Evolutionary conservation across 2,797 vertebrate species (phyloP).

Genomic region (Chiloscyllium punctatum): DNA sequence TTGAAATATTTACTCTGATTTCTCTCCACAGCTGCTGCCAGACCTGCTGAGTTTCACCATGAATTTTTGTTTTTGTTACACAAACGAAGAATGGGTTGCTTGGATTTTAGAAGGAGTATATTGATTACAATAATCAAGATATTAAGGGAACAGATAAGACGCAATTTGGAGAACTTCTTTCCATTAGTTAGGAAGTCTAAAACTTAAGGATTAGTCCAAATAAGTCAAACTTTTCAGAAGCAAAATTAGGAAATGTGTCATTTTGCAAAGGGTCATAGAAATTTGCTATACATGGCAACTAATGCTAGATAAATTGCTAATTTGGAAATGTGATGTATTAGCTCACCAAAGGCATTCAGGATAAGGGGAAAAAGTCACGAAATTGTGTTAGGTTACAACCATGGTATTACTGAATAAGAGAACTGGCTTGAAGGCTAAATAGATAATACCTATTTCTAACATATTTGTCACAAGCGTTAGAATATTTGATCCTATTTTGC

Average conservation of each 20-base stretch:
- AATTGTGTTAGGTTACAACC: neutral
- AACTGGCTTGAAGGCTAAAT: neutral
- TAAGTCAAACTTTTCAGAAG: neutral
- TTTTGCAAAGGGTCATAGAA: neutral
- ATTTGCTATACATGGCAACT: neutral
- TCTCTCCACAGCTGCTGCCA: no score
- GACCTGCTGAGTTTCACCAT: no score
- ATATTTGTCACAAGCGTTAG: neutral
- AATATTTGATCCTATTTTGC: neutral
- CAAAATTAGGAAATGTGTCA: neutral
- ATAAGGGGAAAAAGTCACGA: neutral
- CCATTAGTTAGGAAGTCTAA: neutral
- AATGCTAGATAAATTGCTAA: neutral
- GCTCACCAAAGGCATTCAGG: neutral
- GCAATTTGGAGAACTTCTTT: neutral
- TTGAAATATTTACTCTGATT: no score
- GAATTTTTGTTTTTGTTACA: no score
- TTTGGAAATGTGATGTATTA: neutral
- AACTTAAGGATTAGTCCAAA: neutral
- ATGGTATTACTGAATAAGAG: neutral
- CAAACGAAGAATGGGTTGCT: no score
- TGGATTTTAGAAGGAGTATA: neutral
- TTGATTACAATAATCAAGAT: neutral
- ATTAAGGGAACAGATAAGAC: no score
- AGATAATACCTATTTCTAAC: neutral